Percentiles rank a stretch among this genome's conserved stretches.
phyloP scores from a whole-genome alignment of 2,113 vertebrate species.

The Equus quagga region DNA sequence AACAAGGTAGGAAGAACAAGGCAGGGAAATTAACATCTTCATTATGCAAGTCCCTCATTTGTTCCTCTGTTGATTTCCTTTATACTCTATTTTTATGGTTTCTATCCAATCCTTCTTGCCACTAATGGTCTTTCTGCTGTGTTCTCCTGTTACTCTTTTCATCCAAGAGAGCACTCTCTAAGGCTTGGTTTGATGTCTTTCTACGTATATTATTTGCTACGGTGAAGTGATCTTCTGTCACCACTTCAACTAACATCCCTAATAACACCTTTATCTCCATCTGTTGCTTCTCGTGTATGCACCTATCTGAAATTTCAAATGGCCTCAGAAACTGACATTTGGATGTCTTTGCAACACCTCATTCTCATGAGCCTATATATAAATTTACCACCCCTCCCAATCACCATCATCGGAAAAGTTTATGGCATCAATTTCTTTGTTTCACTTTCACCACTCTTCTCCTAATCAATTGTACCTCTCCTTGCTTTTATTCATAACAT shows the following conservation, averaged over 20 bases:
- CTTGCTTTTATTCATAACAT: neutral
- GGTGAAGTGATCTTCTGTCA: neutral
- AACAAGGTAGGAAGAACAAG: neutral
- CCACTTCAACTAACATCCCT: neutral
- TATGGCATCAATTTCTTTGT: neutral
- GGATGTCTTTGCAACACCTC: neutral
- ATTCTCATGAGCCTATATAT: neutral
- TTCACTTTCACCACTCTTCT: neutral
- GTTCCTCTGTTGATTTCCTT: neutral
- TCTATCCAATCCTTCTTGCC: neutral
- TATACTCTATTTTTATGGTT: neutral
- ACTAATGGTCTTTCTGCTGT: neutral
- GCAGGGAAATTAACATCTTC: neutral
- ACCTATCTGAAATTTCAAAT: neutral
- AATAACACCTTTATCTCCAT: neutral
- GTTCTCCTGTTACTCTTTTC: neutral
- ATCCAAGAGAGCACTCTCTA: neutral
- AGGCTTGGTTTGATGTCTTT: neutral
- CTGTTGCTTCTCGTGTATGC: neutral
- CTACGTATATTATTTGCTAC: neutral
- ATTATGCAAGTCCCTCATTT: neutral
- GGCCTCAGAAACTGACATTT: neutral
- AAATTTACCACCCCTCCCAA: neutral
- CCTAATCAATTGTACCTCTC: neutral
- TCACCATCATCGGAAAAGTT: neutral